Conservation (phyloP, 1,140 invertebrate genomes). For the Acyrthosiphon pisum region DNA sequence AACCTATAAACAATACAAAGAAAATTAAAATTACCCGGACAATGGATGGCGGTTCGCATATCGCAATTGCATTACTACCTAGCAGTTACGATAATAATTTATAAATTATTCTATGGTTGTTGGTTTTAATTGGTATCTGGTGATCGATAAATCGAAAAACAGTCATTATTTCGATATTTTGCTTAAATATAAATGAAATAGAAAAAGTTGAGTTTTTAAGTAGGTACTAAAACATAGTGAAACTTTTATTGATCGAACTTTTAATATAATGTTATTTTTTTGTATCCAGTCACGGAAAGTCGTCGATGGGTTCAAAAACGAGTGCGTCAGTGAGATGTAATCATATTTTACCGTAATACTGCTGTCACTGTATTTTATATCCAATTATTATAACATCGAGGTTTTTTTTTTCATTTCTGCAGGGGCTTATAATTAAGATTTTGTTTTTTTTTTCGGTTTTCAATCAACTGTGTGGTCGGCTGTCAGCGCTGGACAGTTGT, state of each 20-base stretch:
- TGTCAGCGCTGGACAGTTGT: background rate
- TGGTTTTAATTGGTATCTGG: background rate
- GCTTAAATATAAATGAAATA: background rate
- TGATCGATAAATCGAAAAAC: background rate
- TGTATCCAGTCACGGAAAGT: background rate
- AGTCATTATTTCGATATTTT: background rate
- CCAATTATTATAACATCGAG: background rate
- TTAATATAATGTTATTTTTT: too few species aligned
- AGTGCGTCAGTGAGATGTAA: background rate
- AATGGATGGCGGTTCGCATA: background rate
- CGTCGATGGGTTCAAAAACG: background rate
- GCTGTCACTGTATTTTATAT: background rate
- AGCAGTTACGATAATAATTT: background rate
- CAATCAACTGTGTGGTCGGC: background rate
- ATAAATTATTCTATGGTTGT: background rate
- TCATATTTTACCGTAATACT: background rate
- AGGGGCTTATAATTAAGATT: background rate
- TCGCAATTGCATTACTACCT: background rate
- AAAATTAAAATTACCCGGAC: background rate
- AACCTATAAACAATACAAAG: background rate
- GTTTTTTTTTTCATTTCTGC: background rate
- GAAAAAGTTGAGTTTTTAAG: background rate
- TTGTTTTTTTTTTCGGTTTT: background rate
- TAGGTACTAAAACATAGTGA: background rate
- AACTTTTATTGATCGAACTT: background rate